Evolutionary conservation across 2,888 invertebrate species (phyloP).

Genomic region (Apodemia duryi): DNA sequence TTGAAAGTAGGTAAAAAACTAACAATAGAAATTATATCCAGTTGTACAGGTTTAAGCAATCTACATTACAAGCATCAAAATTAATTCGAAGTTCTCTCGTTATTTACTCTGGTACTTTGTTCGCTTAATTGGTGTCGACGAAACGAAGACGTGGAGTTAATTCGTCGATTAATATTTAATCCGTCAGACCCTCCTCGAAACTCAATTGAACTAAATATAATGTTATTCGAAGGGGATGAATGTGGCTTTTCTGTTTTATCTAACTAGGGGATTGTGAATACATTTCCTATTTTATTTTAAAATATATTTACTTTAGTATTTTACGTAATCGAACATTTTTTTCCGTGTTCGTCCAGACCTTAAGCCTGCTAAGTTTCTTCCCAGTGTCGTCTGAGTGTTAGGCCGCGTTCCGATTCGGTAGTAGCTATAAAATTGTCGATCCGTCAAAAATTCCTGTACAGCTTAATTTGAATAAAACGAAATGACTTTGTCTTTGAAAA

Average conservation of each 20-base stretch:
- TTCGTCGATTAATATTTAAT: conserved; percentile 77
- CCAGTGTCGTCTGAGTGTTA: too few species aligned
- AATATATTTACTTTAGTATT: background rate
- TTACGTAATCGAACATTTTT: too few species aligned
- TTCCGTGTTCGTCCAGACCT: too few species aligned
- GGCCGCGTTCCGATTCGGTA: too few species aligned
- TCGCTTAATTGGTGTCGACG: conserved; percentile 70
- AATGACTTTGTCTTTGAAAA: too few species aligned
- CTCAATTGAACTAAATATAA: conserved; percentile 17
- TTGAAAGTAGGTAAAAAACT: background rate
- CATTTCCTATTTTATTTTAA: background rate
- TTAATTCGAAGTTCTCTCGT: conserved; percentile 60
- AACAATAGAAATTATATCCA: conserved; percentile 15
- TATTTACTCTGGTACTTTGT: conserved; percentile 76
- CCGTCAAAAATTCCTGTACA: too few species aligned
- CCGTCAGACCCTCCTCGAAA: conserved; percentile 30
- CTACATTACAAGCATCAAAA: conserved; percentile 45
- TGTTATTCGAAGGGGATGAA: conserved; percentile 13
- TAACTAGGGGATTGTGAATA: conserved; percentile 3
- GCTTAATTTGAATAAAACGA: too few species aligned
- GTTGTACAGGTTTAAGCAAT: conserved; percentile 20
- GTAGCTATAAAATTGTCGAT: too few species aligned
- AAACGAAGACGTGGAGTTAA: conserved; percentile 68
- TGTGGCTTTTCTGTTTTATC: conserved; percentile 13
- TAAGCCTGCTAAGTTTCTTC: too few species aligned